Evolutionary conservation across 2,888 invertebrate species (phyloP).

Genomic region (Steinernema hermaphroditum): DNA sequence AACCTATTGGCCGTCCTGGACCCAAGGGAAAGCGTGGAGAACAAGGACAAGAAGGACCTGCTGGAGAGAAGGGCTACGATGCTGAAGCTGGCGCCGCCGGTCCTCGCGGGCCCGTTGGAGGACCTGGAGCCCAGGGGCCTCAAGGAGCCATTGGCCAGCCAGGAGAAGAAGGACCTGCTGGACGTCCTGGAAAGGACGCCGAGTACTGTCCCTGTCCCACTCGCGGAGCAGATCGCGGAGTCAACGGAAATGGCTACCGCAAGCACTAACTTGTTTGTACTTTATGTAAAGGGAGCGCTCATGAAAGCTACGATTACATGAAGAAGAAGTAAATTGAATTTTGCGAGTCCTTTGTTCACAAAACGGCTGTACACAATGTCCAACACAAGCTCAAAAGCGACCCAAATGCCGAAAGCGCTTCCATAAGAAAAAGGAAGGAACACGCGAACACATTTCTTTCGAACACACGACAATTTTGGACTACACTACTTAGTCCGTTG

Average conservation of each 20-base stretch:
- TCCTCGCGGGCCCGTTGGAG: slow-evolving; percentile 46
- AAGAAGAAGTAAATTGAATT: not conserved
- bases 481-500: too few species aligned
- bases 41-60: slow-evolving; percentile 32
- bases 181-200: slow-evolving; percentile 62
- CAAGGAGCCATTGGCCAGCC: slow-evolving; percentile 43
- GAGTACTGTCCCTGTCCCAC: slow-evolving; percentile 59
- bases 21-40: slow-evolving; percentile 55
- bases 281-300: too few species aligned
- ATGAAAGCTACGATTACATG: too few species aligned
- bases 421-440: too few species aligned
- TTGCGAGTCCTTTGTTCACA: too few species aligned
- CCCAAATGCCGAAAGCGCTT: too few species aligned
- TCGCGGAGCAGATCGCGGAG: slow-evolving; percentile 37
- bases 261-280: too few species aligned
- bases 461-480: too few species aligned
- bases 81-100: slow-evolving; percentile 39
- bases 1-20: slow-evolving; percentile 62
- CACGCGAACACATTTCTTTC: too few species aligned
- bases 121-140: slow-evolving; percentile 27
- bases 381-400: too few species aligned
- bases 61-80: slow-evolving; percentile 26
- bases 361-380: too few species aligned
- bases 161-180: slow-evolving; percentile 58
- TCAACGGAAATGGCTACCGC: not conserved